These are phyloP conservation scores for Takifugu ocellatus DNA, from an alignment of 2,797 vertebrate species.

Conservation along the genomic window DNA sequence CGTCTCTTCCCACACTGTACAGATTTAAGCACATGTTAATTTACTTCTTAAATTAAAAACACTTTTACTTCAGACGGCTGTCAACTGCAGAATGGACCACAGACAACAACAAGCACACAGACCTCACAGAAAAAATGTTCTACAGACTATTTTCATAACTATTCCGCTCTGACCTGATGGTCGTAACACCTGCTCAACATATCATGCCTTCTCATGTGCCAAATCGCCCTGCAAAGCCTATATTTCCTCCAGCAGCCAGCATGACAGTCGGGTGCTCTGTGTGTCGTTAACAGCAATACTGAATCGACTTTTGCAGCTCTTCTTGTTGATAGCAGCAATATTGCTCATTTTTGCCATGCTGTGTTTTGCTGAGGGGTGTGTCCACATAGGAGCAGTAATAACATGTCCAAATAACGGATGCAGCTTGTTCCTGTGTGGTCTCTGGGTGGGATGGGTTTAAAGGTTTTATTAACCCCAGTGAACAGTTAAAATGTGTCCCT, in stretches of 20 bases:
- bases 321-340: neutral
- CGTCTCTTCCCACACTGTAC: slow-evolving; percentile 2
- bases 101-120: slow-evolving; percentile 30
- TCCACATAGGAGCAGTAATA: neutral
- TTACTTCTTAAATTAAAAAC: slow-evolving; percentile 14
- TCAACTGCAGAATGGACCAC: slow-evolving; percentile 19
- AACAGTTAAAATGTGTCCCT: neutral
- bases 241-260: slow-evolving; percentile 6
- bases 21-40: slow-evolving; percentile 45
- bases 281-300: neutral
- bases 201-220: slow-evolving; percentile 58
- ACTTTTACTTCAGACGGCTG: slow-evolving; percentile 24
- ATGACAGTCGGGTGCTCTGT: neutral
- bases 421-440: neutral
- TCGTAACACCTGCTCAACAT: slow-evolving; percentile 22
- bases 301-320: neutral
- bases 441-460: neutral
- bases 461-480: neutral
- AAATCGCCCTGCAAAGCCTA: slow-evolving; percentile 39
- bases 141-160: neutral
- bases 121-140: slow-evolving; percentile 1
- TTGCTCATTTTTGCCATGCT: neutral
- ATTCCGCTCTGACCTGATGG: neutral
- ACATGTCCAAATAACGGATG: neutral
- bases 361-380: neutral